A percentile compares a stretch with the other conserved stretches of the same genome.
These are phyloP conservation scores for Cheilosia soror DNA, from an alignment of 2,888 invertebrate species.

Conservation along the genomic window DNA sequence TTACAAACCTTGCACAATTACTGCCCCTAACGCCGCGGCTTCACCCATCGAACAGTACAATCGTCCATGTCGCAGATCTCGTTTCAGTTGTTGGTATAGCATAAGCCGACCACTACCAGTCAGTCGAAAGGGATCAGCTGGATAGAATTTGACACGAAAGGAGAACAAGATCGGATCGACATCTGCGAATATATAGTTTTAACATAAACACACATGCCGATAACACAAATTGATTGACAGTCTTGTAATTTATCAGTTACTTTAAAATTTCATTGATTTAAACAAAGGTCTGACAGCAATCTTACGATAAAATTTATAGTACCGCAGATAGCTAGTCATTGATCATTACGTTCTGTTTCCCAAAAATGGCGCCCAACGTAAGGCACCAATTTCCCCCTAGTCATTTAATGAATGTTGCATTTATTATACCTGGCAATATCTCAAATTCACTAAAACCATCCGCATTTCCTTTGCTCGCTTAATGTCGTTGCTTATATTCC, in stretches of 20 bases:
- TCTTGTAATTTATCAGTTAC: too few relatives aligned
- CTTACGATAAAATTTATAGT: not conserved
- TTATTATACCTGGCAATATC: not conserved
- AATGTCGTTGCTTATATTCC: not conserved
- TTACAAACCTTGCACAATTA: conserved; percentile 93
- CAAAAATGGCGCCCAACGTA: too few relatives aligned
- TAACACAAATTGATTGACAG: too few relatives aligned
- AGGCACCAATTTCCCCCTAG: too few relatives aligned
- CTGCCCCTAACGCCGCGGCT: conserved; percentile 94
- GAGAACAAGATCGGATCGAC: conserved; percentile 96
- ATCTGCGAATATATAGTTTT: conserved; percentile 86
- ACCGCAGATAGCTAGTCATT: too few relatives aligned
- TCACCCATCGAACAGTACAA: conserved; percentile 95
- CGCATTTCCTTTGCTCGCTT: not conserved
- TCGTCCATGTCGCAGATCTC: conserved; percentile 97
- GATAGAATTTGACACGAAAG: conserved; percentile 99
- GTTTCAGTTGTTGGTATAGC: conserved; percentile 96
- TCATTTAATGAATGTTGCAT: not conserved
- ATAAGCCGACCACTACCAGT: conserved; percentile 98
- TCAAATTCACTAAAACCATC: not conserved
- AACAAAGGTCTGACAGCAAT: not conserved
- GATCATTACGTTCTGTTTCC: not conserved
- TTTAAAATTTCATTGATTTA: not conserved
- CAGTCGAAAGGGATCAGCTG: conserved; percentile 95
- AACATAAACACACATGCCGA: too few relatives aligned